Conservation (phyloP, 2,113 vertebrate species). For the Microtus oregoni region DNA sequence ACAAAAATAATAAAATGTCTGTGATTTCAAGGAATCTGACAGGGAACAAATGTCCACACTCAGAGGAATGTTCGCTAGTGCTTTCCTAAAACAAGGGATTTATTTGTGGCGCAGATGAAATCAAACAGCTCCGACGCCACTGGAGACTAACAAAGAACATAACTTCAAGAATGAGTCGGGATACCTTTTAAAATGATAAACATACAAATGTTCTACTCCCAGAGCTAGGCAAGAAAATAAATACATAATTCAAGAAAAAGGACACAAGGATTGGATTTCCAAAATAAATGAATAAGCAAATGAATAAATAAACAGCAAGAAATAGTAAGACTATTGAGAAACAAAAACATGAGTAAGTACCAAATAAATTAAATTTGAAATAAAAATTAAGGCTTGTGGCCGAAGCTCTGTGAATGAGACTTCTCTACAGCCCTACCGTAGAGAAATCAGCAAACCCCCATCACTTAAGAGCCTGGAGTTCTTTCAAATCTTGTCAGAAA, state of each 20-base stretch:
- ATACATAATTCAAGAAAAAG: background rate
- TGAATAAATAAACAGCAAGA: background rate
- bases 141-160: background rate
- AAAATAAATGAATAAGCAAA: background rate
- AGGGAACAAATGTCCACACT: conserved; percentile 66
- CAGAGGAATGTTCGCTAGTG: conserved; percentile 66
- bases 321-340: background rate
- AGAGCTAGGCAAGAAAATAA: conserved; percentile 33
- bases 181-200: conserved; percentile 10
- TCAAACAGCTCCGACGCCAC: background rate
- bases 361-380: background rate
- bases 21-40: conserved; percentile 77
- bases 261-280: background rate
- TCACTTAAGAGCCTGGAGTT: background rate
- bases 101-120: conserved; percentile 37
- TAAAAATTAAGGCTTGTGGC: conserved; percentile 16
- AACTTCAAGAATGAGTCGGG: background rate
- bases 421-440: background rate
- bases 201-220: background rate
- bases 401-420: background rate
- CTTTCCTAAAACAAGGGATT: conserved; percentile 21
- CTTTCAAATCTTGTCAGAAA: background rate
- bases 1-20: conserved; percentile 76
- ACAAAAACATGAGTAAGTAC: background rate
- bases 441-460: background rate